Evolutionary conservation across 2,113 vertebrate genomes (phyloP).

Genomic region (Pelvicachromis taeniatus): DNA sequence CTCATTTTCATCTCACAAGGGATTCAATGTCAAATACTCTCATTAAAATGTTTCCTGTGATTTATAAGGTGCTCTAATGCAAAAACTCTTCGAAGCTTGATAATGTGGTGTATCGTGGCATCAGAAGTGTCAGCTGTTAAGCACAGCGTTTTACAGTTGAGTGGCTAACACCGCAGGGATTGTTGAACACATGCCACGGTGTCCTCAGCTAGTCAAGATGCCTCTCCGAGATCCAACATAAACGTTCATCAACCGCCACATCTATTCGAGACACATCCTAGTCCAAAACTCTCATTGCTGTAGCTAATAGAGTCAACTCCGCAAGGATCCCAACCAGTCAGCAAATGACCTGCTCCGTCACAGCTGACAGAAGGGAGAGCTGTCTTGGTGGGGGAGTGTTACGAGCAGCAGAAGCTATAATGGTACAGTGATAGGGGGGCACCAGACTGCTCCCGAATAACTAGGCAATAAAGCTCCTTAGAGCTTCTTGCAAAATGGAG

Average conservation of each 20-base stretch:
- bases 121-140: slow-evolving; percentile 11
- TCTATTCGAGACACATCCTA: slow-evolving; percentile 36
- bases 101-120: background rate
- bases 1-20: background rate
- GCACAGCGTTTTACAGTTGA: background rate
- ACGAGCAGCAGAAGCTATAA: slow-evolving; percentile 31
- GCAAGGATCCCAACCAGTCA: slow-evolving; percentile 28
- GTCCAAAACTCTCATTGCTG: slow-evolving; percentile 14
- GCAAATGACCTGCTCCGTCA: slow-evolving; percentile 30
- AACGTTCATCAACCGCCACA: background rate
- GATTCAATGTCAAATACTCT: background rate
- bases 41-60: background rate
- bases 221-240: slow-evolving; percentile 9
- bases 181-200: slow-evolving; percentile 4
- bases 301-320: slow-evolving; percentile 53
- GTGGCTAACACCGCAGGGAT: slow-evolving; percentile 1
- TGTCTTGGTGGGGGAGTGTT: background rate
- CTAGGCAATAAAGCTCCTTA: slow-evolving; percentile 38
- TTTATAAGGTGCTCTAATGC: background rate
- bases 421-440: background rate
- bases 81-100: background rate
- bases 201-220: slow-evolving; percentile 7
- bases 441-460: slow-evolving; percentile 44
- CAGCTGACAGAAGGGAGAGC: slow-evolving; percentile 12
- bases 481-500: slow-evolving; percentile 2